Evolutionary conservation across 2,113 vertebrate species (phyloP).

Genomic region (Ia io): DNA sequence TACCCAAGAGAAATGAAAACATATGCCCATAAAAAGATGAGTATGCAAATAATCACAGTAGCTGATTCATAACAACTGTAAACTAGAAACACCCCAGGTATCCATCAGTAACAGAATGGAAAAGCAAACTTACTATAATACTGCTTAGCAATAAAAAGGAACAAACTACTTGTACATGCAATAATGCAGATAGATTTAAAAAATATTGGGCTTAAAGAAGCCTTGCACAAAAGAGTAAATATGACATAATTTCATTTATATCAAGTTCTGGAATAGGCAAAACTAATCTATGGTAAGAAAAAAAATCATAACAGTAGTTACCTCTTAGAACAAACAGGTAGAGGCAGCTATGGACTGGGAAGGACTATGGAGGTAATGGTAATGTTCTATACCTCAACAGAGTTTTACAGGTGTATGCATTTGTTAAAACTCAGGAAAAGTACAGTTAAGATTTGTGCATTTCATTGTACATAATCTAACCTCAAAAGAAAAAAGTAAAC

Average conservation of each 20-base stretch:
- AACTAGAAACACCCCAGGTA: not conserved
- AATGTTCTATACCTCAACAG: not conserved
- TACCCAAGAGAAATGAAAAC: slow-evolving; percentile 44
- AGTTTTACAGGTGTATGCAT: not conserved
- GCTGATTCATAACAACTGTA: slow-evolving; percentile 15
- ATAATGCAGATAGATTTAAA: not conserved
- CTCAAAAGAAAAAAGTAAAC: slow-evolving; percentile 31
- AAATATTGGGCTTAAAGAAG: slow-evolving; percentile 17
- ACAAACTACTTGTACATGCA: not conserved
- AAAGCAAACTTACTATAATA: slow-evolving; percentile 22
- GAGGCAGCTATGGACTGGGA: not conserved
- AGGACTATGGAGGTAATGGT: not conserved
- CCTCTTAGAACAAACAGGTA: not conserved
- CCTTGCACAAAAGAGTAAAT: not conserved
- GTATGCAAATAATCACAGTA: not conserved
- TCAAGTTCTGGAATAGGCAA: not conserved
- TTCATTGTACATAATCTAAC: not conserved
- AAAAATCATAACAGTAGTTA: not conserved
- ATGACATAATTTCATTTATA: not conserved
- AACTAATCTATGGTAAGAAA: not conserved
- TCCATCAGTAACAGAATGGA: not conserved
- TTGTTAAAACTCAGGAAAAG: slow-evolving; percentile 16
- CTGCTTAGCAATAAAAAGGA: slow-evolving; percentile 32
- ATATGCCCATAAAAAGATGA: slow-evolving; percentile 27
- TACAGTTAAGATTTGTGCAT: not conserved